phyloP scores from a whole-genome alignment of 92 coral and sea anemone genomes.

The Epizoanthus ramosus region DNA sequence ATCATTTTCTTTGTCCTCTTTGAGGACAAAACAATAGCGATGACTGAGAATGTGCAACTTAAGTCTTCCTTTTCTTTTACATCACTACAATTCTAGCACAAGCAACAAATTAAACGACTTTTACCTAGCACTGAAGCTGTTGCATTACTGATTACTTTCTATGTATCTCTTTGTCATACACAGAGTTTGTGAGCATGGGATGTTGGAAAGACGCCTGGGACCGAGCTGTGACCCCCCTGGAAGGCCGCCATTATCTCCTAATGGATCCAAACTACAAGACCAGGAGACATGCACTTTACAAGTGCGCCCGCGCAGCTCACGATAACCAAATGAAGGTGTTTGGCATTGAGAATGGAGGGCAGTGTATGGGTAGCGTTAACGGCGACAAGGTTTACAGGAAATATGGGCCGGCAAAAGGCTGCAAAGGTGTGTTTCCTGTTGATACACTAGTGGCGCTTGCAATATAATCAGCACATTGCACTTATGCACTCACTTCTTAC shows the following conservation, averaged over 20 bases:
- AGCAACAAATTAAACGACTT: not conserved
- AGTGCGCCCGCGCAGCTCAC: constrained; percentile 89
- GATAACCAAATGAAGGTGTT: constrained; percentile 74
- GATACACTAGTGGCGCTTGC: no score
- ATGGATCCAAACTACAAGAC: constrained; percentile 94
- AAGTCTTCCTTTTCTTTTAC: no score
- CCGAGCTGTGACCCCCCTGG: constrained; percentile 82
- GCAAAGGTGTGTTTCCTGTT: constrained; percentile 64
- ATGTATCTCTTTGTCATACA: not conserved
- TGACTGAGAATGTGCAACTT: no score
- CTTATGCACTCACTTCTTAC: no score
- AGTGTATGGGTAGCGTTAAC: constrained; percentile 78
- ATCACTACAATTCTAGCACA: no score
- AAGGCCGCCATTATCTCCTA: constrained; percentile 79
- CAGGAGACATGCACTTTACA: constrained; percentile 73
- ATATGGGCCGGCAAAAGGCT: constrained; percentile 75
- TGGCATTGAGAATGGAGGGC: constrained; percentile 97
- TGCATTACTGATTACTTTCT: not conserved
- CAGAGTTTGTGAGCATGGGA: constrained; percentile 86
- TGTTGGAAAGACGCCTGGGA: constrained; percentile 97
- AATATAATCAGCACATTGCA: not conserved
- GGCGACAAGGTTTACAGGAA: constrained; percentile 63
- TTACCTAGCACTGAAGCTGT: not conserved
- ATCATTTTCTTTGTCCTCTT: no score
- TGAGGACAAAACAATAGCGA: no score